These are phyloP conservation scores for Zaprionus tsacasi DNA, from an alignment of 1,140 invertebrate species.

Conservation along the genomic window DNA sequence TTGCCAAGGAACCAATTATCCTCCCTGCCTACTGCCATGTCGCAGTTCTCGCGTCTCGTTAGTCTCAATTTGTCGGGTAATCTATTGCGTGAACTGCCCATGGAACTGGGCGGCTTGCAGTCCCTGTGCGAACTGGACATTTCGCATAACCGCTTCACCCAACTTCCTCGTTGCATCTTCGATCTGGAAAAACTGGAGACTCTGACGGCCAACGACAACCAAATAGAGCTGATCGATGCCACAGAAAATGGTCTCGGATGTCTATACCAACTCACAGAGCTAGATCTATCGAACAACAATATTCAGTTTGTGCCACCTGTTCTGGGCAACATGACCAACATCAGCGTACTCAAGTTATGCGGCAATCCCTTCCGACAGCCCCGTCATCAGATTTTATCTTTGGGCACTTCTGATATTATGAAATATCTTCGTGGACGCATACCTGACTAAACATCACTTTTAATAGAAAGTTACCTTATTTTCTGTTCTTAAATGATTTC, in stretches of 20 bases:
- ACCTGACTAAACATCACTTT: conserved; percentile 76
- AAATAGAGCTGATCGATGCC: conserved; percentile 89
- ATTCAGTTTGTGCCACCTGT: conserved; percentile 91
- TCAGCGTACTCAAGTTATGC: conserved; percentile 88
- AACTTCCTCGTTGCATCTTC: conserved; percentile 51
- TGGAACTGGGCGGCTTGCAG: conserved; percentile 50
- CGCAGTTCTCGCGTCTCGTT: conserved; percentile 46
- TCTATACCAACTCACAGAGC: conserved; percentile 87
- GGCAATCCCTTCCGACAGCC: conserved; percentile 95
- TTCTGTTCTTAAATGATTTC: background rate
- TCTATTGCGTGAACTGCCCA: conserved; percentile 49
- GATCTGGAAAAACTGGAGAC: conserved; percentile 38
- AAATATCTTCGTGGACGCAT: conserved; percentile 93
- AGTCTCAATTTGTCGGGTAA: conserved; percentile 49
- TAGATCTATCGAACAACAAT: conserved; percentile 93
- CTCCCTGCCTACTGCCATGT: conserved; percentile 51
- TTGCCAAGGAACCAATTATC: conserved; percentile 50
- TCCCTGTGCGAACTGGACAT: conserved; percentile 45
- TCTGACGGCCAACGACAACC: conserved; percentile 85
- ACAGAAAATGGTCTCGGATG: conserved; percentile 86
- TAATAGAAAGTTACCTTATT: background rate
- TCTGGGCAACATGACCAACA: conserved; percentile 90
- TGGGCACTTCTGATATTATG: conserved; percentile 91
- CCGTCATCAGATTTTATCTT: conserved; percentile 90
- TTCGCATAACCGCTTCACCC: conserved; percentile 55